Evolutionary conservation across 2,797 vertebrate genomes (phyloP), one percentile per base, ranked within the genome.

Genomic region (Malurus splendens): DNA sequence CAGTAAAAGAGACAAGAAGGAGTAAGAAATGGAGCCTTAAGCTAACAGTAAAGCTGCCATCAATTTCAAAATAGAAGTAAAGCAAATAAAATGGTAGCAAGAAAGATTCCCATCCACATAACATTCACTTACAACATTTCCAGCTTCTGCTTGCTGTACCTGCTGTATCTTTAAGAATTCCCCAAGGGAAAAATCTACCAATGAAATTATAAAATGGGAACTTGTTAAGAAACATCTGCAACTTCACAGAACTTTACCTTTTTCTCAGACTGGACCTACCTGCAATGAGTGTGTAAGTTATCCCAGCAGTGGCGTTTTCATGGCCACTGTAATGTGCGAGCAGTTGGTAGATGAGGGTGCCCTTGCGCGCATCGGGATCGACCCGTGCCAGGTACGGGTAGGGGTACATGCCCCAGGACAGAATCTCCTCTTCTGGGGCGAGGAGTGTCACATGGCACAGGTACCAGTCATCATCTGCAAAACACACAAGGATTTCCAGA

Each of bases 361-460:
- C 97, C 12, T 97, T 97, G 12, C 94, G 67, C 10, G 98, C 97
- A 0, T 98, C 97, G 2, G 98, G 98, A 9, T 97, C 95, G 2
- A 98, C 97, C 0, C 97, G 96, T 3, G 95, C 96, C 95, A 98
- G 95, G 94, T 97, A 98, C 1, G 98, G 98, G 23, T 96, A 96
- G 0, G 98, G 98, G 73, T 97, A 98, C 98, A 99, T 99, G 41
- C 65, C 93, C 98, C 98, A 99, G 95, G 97, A 98, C 65, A 98
- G 95, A 55, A 97, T 91, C 1, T 97, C 97, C 91, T 98, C 97
- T 45, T 97, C 97, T 64, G 97, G 97, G 76, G 96, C 95, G 67
- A 96, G 96, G 54, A 99, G 96, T 2, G 96, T 97, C 94, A 98
- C 91, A 0, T 97, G 97, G 95, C 98, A 98, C 82, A 98, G 94